Evolutionary conservation across 2,113 vertebrate genomes (phyloP).

Genomic region (Glaucidium brasilianum): DNA sequence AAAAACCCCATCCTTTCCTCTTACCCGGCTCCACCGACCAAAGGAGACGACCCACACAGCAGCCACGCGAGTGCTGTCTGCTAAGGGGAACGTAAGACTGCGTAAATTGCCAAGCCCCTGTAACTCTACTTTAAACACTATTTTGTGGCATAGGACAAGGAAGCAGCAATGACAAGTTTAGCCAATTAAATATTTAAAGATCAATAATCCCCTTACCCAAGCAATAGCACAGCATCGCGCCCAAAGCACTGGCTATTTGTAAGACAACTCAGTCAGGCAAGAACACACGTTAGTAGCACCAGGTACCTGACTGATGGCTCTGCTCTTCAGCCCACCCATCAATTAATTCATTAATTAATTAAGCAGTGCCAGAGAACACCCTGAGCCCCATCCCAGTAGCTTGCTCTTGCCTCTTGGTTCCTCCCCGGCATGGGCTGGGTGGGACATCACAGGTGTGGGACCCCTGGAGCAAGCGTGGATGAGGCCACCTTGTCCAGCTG

Average conservation of each 20-base stretch:
- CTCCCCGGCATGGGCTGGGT: not conserved
- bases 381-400: too few relatives aligned
- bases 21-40: not conserved
- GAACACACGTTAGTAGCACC: not conserved
- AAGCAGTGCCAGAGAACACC: not conserved
- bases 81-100: not conserved
- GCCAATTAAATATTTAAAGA: not conserved
- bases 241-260: not conserved
- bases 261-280: too few relatives aligned
- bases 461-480: not conserved
- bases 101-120: too few relatives aligned
- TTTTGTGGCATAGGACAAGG: not conserved
- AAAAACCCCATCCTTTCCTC: not conserved
- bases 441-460: not conserved
- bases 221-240: not conserved
- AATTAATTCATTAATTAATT: not conserved
- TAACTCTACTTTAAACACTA: not conserved
- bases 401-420: too few relatives aligned
- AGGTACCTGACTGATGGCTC: not conserved
- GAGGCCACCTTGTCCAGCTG: not conserved
- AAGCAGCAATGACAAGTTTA: not conserved
- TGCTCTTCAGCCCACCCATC: not conserved
- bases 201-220: not conserved
- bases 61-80: fast-evolving
- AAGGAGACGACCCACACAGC: not conserved